Base-by-base conservation (phyloP, 2,888 invertebrate species). In the Aethes cnicana region DNA sequence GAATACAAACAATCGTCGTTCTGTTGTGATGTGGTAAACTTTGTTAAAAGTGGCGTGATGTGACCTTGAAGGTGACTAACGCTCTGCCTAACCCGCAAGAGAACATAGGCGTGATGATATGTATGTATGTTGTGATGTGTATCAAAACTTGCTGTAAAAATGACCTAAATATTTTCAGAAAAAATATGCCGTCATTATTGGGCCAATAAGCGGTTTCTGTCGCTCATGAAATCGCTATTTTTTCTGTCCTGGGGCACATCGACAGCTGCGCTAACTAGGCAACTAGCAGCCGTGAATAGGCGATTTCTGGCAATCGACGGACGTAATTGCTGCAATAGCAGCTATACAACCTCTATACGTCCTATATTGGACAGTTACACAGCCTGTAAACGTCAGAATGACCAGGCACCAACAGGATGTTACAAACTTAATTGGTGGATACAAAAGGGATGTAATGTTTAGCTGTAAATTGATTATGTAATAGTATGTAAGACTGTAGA, bases 241-340 rank as follows among this genome's bases (percentile, higher is more conserved):
- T 20, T 11, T 20, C 8, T 32, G n/a, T 11, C 33, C 32, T 52
- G 8, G 12, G 14, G 44, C 39, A 18, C 32, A 28, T 35, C 54
- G 58, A 64, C 81, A 82, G 80, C 80, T 80, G 84, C 68, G 60
- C 74, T 75, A 77, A 74, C 72, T 68, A 71, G 78, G 77, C 86
- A 87, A 87, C 88, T 87, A 87, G 74, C 77, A 79, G 66, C 74
- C 72, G 77, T 87, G 86, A 87, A 77, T 83, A 81, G 77, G 86
- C 88, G 78, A 67, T 73, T 82, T 81, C 63, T 73, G 71, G 62
- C 77, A 71, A 74, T 74, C 71, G 71, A 56, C 69, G 62, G 8
- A 42, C 32, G 36, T 25, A 21, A 48, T 44, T 41, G 53, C 48
- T 43, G 42, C 32, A 37, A 44, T 42, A 53, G 54, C 56, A 50